A percentile compares a stretch with the other conserved stretches of the same genome.
Conservation (phyloP, 2,797 vertebrate species). For the Glossophaga mutica region DNA sequence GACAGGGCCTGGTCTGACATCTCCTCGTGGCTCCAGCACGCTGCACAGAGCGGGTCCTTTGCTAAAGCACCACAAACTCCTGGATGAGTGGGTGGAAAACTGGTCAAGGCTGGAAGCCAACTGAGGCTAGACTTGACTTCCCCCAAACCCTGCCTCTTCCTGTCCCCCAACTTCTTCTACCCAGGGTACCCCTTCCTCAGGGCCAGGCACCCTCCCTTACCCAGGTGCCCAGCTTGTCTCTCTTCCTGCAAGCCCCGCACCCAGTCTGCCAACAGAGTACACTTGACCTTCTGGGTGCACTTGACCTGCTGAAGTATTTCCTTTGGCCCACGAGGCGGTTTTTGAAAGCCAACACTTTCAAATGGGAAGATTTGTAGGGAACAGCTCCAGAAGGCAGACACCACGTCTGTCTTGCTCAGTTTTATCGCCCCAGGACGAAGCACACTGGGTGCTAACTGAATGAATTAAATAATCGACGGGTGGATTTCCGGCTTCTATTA, state of each 20-base stretch:
- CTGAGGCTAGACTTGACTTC: not conserved
- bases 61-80: not conserved
- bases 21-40: not conserved
- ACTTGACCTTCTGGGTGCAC: not conserved
- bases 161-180: not conserved
- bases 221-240: not conserved
- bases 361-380: not conserved
- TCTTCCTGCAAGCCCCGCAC: not conserved
- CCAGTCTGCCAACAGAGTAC: not conserved
- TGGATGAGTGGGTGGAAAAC: not conserved
- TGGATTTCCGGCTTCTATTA: not conserved
- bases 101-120: not conserved
- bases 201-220: not conserved
- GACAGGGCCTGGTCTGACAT: not conserved
- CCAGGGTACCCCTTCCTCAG: not conserved
- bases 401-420: fast-evolving
- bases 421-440: fast-evolving
- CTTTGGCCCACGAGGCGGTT: not conserved
- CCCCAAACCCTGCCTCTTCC: not conserved
- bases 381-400: not conserved
- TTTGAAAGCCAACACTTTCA: not conserved
- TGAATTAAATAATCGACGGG: not conserved
- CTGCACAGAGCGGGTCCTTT: not conserved
- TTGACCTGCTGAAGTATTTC: not conserved
- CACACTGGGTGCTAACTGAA: fast-evolving